These are phyloP conservation scores for Blastomussa wellsi DNA, from an alignment of 92 coral and sea anemone genomes.

Conservation along the genomic window DNA sequence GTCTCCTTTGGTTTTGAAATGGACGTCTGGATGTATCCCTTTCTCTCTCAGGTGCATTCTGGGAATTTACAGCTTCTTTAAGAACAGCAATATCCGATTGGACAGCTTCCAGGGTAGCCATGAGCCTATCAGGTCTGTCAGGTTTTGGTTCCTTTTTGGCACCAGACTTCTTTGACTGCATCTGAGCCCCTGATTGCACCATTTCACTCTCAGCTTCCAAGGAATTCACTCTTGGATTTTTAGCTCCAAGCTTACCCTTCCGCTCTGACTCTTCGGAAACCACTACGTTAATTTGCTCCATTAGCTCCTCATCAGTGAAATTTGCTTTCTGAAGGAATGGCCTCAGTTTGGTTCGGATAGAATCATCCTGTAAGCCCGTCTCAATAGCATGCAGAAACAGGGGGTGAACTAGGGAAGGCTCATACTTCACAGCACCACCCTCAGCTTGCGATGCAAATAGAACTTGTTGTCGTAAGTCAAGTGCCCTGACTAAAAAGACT, in stretches of 20 bases:
- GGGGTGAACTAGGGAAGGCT: conserved; percentile 9
- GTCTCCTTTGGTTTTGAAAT: not conserved
- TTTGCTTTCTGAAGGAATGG: conserved; percentile 25
- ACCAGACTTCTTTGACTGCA: conserved; percentile 10
- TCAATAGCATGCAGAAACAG: not conserved
- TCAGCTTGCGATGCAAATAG: too few relatives aligned
- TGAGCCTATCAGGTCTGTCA: too few relatives aligned
- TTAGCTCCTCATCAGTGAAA: conserved; percentile 34
- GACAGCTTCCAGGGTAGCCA: conserved; percentile 13
- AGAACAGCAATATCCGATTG: conserved; percentile 14
- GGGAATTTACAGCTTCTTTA: conserved; percentile 15
- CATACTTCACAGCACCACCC: not conserved
- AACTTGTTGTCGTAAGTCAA: too few relatives aligned
- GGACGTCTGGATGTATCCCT: not conserved
- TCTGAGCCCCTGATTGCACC: not conserved
- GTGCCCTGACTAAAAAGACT: too few relatives aligned
- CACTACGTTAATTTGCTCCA: conserved; percentile 21
- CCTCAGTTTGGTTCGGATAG: conserved; percentile 22
- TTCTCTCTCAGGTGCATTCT: not conserved
- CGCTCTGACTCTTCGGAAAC: conserved; percentile 35
- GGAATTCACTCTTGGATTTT: not conserved
- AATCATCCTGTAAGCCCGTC: not conserved
- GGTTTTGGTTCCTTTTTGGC: conserved; percentile 1
- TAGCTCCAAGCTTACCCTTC: conserved; percentile 10
- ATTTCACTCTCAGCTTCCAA: not conserved